Conservation (phyloP, 2,113 vertebrate species). For the Rhizomys pruinosus region DNA sequence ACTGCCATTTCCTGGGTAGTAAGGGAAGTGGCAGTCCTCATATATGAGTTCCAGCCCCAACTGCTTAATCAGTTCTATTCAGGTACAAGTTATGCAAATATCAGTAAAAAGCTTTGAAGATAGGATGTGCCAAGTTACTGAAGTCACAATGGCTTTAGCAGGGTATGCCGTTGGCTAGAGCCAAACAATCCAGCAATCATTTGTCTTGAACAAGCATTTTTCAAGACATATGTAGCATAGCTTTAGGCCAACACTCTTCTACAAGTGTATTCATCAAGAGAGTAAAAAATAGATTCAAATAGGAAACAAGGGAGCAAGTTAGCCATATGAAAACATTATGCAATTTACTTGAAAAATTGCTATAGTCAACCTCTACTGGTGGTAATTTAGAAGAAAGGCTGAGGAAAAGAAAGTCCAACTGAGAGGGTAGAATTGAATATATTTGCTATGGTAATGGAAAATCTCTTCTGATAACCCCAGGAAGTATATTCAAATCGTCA, state of each 20-base stretch:
- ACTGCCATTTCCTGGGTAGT: not conserved
- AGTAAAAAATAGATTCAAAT: slow-evolving; percentile 68
- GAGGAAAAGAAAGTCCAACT: slow-evolving; percentile 30
- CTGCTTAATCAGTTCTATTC: slow-evolving; percentile 27
- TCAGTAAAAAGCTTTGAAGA: not conserved
- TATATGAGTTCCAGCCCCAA: not conserved
- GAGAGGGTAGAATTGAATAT: slow-evolving; percentile 22
- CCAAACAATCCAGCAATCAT: slow-evolving; percentile 36
- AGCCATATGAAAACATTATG: slow-evolving; percentile 66
- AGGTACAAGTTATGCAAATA: slow-evolving; percentile 4
- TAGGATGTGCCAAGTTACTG: slow-evolving; percentile 5
- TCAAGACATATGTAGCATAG: slow-evolving; percentile 10
- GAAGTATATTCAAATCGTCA: slow-evolving; percentile 29
- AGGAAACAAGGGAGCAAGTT: slow-evolving; percentile 54
- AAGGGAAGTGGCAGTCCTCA: slow-evolving; percentile 18
- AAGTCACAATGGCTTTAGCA: slow-evolving; percentile 40
- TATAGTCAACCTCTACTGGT: slow-evolving; percentile 11
- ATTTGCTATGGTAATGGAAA: slow-evolving; percentile 34
- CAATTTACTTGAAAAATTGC: slow-evolving; percentile 54
- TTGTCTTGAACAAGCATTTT: slow-evolving; percentile 59
- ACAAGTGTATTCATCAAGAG: slow-evolving; percentile 66
- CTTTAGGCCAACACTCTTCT: slow-evolving; percentile 48
- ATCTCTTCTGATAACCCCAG: not conserved
- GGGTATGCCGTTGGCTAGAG: not conserved
- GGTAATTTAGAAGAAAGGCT: slow-evolving; percentile 49